Evolutionary conservation across 2,888 invertebrate species (phyloP), one percentile per base, ranked within the genome.

Genomic region (Apotomis turbidana): DNA sequence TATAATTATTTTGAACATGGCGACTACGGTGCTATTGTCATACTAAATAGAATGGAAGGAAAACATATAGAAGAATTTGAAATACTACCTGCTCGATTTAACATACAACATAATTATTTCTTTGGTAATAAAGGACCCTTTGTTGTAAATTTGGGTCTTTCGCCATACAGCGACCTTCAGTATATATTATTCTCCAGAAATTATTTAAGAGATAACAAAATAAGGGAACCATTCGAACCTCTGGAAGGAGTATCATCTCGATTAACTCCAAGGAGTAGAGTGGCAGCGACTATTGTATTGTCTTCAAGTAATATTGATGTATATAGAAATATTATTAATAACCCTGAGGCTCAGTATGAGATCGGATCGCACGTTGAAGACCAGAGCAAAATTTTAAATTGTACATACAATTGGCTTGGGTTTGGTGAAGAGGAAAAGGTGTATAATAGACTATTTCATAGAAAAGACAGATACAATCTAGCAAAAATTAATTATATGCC

Each of bases 351-450:
- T 0, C 95, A 95, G 69, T 99, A 98, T 85, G 99, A 99, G 93
- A 96, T 99, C 61, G 98, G 98, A 0, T 98, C 99, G 0, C 99
- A 99, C 82, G 94, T 99, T 15, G 96, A 97, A 82, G 98, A 99
- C 85, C 99, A 99, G 85, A 98, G 98, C 81, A 97, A 97, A 91
- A 93, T 95, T 15, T 96, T 99, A n/a, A 97, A 99, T 85, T 99
- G 98, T 78, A 97, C 98, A 0, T 97, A 95, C 84, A 99, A 99
- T 85, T 99, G 98, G 97, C 95, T 99, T 80, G 98, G 99, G 4
- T 95, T 93, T 75, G 94, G 95, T 0, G 95, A 95, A 73, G 97
- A 97, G 83, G 95, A 95, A 76, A 95, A 95, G 81, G 96, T 98
- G 41, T 96, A 96, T 77, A 94, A 95, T 36, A 93, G 97, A 81